Percentiles rank a stretch among this genome's conserved stretches.
phyloP scores from a whole-genome alignment of 2,888 invertebrate genomes.

The Drosophila barbarae region DNA sequence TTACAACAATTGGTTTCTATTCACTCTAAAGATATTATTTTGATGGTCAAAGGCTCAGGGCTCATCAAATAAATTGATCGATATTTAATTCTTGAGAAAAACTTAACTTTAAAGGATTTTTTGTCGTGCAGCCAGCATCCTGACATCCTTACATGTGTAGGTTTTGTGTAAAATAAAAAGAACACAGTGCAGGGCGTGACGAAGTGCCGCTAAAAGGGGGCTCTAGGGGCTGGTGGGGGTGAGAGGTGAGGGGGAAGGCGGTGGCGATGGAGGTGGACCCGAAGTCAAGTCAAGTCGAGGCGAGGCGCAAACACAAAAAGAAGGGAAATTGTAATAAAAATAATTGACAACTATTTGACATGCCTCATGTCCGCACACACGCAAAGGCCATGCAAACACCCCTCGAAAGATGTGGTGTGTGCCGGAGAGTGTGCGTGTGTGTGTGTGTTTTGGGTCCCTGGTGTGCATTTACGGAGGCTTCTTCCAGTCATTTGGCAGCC shows the following conservation, averaged over 20 bases:
- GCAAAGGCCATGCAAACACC: slow-evolving; percentile 54
- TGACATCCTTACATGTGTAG: slow-evolving; percentile 24
- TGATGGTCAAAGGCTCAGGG: background rate
- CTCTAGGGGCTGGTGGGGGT: slow-evolving; percentile 4
- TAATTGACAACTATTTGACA: slow-evolving; percentile 75
- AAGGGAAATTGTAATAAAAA: slow-evolving; percentile 73
- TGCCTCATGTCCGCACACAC: slow-evolving; percentile 71
- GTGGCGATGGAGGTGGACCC: background rate
- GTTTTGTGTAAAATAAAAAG: slow-evolving; percentile 31
- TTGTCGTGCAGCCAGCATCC: slow-evolving; percentile 9
- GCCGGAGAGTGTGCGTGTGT: background rate
- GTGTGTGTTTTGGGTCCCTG: slow-evolving; percentile 46
- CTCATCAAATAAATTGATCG: too few relatives aligned
- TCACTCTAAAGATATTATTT: background rate
- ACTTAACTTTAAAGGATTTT: background rate
- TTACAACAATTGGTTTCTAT: background rate
- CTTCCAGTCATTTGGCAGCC: slow-evolving; percentile 39
- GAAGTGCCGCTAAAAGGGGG: slow-evolving; percentile 26
- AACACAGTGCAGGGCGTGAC: slow-evolving; percentile 33
- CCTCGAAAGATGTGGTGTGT: slow-evolving; percentile 1
- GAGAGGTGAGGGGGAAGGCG: background rate
- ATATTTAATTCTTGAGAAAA: background rate
- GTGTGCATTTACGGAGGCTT: slow-evolving; percentile 65
- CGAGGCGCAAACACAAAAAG: slow-evolving; percentile 51
- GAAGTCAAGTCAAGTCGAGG: slow-evolving; percentile 26